Evolutionary conservation across 2,113 vertebrate genomes (phyloP).

Genomic region (Geococcyx californianus): DNA sequence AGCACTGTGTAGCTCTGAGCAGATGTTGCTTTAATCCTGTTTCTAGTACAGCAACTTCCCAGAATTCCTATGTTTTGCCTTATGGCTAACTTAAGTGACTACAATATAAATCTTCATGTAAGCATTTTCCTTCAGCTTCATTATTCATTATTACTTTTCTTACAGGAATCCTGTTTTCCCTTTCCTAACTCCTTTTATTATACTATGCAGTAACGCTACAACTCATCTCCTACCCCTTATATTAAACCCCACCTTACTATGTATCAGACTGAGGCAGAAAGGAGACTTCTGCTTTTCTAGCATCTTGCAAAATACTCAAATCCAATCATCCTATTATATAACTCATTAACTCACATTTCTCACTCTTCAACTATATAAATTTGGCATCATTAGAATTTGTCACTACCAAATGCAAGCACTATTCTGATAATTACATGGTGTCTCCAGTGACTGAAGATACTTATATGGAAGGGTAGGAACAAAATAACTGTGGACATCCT

Average conservation of each 20-base stretch:
- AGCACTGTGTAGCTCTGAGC: background rate
- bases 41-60: background rate
- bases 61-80: background rate
- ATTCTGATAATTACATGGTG: background rate
- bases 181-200: background rate
- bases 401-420: background rate
- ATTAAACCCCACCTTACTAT: background rate
- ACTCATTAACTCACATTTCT: background rate
- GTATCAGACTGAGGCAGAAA: background rate
- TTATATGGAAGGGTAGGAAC: background rate
- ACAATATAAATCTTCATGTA: background rate
- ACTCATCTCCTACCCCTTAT: background rate
- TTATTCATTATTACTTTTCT: background rate
- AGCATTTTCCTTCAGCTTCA: background rate
- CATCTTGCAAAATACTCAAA: background rate
- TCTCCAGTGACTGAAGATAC: background rate
- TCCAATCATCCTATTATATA: background rate
- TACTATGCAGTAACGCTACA: background rate
- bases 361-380: background rate
- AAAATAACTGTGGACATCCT: background rate
- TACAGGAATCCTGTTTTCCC: background rate
- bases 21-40: background rate
- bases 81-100: background rate
- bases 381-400: background rate
- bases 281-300: background rate